These are phyloP conservation scores for Pluvianellus socialis DNA, from an alignment of 2,113 vertebrate species.

Conservation along the genomic window DNA sequence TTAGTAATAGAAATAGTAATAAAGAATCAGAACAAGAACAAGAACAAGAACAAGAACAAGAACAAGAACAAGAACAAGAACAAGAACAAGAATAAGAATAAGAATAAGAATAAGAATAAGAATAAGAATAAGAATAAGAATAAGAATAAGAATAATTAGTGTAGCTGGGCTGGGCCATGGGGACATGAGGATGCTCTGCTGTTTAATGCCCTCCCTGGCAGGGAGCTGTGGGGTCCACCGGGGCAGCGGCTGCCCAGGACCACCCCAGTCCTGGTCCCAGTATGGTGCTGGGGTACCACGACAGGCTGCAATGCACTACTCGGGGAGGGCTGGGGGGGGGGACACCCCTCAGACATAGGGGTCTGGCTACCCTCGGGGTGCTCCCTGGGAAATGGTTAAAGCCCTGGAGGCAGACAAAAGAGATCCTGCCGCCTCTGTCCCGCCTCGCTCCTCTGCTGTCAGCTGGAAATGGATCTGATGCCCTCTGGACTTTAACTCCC, in stretches of 20 bases:
- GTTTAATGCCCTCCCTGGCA: neutral
- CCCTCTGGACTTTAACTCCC: constrained; percentile 75
- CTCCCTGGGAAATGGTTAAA: constrained; percentile 17
- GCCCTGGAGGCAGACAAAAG: constrained; percentile 12
- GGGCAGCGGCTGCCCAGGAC: neutral
- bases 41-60: neutral
- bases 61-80: neutral
- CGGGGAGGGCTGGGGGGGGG: accelerated
- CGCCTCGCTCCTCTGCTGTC: constrained; percentile 52
- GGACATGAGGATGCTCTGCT: neutral
- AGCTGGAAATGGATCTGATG: constrained; percentile 79
- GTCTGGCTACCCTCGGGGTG: neutral
- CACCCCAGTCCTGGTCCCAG: neutral
- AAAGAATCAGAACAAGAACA: neutral
- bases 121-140: neutral
- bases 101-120: neutral
- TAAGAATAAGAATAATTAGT: neutral
- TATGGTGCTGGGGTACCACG: neutral
- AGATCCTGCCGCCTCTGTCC: neutral
- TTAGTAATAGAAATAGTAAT: neutral
- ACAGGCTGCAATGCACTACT: accelerated
- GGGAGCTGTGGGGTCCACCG: accelerated
- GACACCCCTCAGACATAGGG: too few species aligned
- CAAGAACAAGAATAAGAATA: neutral
- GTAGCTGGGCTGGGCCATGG: neutral